Conservation (phyloP, 2,113 vertebrate species). For the Panthera leo region DNA sequence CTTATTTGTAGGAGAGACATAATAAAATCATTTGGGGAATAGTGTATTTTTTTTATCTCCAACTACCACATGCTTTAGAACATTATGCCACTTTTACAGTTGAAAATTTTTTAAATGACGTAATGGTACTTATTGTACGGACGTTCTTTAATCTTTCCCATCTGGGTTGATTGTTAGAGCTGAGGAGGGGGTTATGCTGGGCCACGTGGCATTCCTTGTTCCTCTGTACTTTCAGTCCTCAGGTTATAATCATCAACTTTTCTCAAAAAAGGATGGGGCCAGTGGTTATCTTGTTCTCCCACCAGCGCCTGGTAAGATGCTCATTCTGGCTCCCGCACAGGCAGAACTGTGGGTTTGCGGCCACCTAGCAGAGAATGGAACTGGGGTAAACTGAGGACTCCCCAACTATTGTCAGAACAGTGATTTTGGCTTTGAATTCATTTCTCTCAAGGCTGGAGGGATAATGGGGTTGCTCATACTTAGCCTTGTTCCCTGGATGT, state of each 20-base stretch:
- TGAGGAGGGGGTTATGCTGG: background rate
- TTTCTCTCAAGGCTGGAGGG: background rate
- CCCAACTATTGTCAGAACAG: background rate
- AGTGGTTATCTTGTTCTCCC: accelerated
- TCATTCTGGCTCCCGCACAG: background rate
- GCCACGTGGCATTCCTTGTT: background rate
- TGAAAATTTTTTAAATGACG: background rate
- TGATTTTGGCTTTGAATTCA: background rate
- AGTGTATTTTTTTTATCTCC: background rate
- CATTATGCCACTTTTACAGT: background rate
- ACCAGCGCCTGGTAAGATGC: background rate
- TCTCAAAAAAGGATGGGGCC: background rate
- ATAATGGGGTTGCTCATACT: too few species aligned
- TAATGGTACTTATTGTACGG: too few species aligned
- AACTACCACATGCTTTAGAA: background rate
- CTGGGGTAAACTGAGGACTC: background rate
- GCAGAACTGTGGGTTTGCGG: background rate
- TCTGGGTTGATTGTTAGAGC: background rate
- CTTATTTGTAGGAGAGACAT: background rate
- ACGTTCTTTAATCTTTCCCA: background rate
- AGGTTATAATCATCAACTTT: background rate
- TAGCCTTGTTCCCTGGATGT: background rate
- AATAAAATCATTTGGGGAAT: background rate
- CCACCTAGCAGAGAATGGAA: background rate
- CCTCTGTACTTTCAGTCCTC: background rate